A percentile compares a stretch with the other conserved stretches of the same genome.
Evolutionary conservation across 2,797 vertebrate genomes (phyloP).

Genomic region (Psittacula echo): DNA sequence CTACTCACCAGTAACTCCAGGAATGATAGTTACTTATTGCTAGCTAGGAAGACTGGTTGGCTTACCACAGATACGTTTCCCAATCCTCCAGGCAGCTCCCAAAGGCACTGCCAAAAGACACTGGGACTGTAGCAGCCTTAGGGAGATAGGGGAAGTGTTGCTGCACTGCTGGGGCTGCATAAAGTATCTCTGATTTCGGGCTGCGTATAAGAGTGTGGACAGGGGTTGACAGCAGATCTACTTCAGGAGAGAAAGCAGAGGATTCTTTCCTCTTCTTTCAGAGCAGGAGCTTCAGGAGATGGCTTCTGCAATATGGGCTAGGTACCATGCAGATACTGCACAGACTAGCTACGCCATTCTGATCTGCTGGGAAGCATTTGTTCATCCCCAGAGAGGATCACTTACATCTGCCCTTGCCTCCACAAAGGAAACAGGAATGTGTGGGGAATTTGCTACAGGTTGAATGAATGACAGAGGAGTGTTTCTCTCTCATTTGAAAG

Average conservation of each 20-base stretch:
- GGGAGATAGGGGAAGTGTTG: not conserved
- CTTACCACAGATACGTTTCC: not conserved
- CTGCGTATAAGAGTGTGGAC: not conserved
- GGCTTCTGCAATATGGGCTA: not conserved
- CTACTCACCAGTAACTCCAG: not conserved
- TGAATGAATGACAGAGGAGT: not conserved
- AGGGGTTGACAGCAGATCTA: not conserved
- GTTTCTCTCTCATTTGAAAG: not conserved
- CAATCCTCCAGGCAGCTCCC: not conserved
- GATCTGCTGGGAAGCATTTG: not conserved
- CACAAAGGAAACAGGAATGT: not conserved
- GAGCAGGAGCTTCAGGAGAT: not conserved
- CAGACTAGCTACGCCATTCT: not conserved
- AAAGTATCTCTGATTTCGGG: not conserved
- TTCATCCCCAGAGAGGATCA: not conserved
- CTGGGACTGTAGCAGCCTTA: not conserved
- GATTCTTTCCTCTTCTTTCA: not conserved
- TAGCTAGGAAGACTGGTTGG: not conserved
- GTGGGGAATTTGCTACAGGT: not conserved
- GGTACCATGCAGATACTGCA: not conserved
- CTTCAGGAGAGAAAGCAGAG: not conserved
- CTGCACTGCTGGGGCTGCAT: not conserved
- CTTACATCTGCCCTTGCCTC: not conserved
- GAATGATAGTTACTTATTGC: not conserved
- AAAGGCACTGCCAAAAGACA: not conserved